phyloP scores from a whole-genome alignment of 30 jellyfish, hydroid and myxozoan genomes.

The Aurelia coerulea region DNA sequence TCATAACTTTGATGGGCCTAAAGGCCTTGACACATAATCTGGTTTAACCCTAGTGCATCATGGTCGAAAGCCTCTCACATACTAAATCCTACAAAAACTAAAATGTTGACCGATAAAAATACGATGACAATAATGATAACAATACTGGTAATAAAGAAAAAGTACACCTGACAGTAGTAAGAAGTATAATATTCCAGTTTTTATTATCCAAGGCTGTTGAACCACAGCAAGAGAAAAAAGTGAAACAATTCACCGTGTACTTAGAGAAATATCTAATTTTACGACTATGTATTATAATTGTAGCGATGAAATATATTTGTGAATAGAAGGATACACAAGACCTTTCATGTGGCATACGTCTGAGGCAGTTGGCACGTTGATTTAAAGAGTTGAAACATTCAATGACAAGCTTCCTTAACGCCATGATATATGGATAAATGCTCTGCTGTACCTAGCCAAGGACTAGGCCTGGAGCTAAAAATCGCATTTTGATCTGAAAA shows the following conservation, averaged over 20 bases:
- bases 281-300: slow-evolving; percentile 1
- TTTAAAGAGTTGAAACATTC: no score
- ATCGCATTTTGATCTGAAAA: no score
- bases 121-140: background rate
- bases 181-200: slow-evolving; percentile 11
- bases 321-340: background rate
- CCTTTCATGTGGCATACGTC: background rate
- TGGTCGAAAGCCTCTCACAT: background rate
- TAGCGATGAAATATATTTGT: background rate
- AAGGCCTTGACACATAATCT: no score
- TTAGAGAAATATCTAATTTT: slow-evolving; percentile 2
- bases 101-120: background rate
- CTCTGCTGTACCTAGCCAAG: no score
- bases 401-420: no score
- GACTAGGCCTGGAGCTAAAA: no score
- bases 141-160: slow-evolving; percentile 2
- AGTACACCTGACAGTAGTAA: slow-evolving; percentile 3
- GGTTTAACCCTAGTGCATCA: background rate
- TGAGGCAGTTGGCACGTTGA: no score
- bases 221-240: slow-evolving; percentile 51
- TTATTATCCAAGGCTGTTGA: slow-evolving; percentile 42
- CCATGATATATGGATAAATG: no score
- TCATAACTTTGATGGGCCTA: no score
- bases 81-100: background rate
- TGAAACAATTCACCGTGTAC: slow-evolving; percentile 5